A percentile compares a stretch with the other conserved stretches of the same genome.
These are phyloP conservation scores for Calvadosia cruxmelitensis DNA, from an alignment of 30 jellyfish, hydroid and myxozoan species.

Conservation along the genomic window DNA sequence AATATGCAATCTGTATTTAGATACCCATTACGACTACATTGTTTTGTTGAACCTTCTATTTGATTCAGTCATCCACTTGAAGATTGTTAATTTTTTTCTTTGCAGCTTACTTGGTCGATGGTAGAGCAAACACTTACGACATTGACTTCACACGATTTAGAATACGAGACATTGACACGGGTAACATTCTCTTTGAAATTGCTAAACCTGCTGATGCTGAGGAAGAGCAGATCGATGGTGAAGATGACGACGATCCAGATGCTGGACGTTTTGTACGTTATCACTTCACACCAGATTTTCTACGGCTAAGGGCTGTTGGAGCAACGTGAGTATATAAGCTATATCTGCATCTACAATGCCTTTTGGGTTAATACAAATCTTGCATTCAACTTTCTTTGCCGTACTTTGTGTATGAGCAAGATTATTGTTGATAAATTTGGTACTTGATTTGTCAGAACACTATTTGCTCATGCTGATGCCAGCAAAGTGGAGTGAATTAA, in stretches of 20 bases:
- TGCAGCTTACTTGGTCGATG: slow-evolving; percentile 81
- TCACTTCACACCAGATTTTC: slow-evolving; percentile 74
- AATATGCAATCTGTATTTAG: too few relatives aligned
- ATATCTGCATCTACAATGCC: too few relatives aligned
- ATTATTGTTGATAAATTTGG: too few relatives aligned
- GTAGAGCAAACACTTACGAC: slow-evolving; percentile 63
- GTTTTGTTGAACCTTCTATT: too few relatives aligned
- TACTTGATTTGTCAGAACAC: too few relatives aligned
- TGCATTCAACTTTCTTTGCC: too few relatives aligned
- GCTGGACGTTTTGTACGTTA: slow-evolving; percentile 93
- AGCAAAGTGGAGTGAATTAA: too few relatives aligned
- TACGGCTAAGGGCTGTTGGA: slow-evolving; percentile 78
- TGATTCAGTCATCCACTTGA: too few relatives aligned
- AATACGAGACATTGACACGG: slow-evolving; percentile 93
- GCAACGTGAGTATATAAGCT: slow-evolving; percentile 84
- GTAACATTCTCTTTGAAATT: slow-evolving; percentile 68
- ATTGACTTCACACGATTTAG: slow-evolving; percentile 86
- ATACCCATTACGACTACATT: too few relatives aligned
- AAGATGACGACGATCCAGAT: slow-evolving; percentile 85
- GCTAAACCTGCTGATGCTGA: slow-evolving; percentile 87
- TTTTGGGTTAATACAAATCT: too few relatives aligned
- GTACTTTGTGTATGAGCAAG: too few relatives aligned
- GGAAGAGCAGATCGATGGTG: slow-evolving; percentile 39
- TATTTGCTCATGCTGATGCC: too few relatives aligned
- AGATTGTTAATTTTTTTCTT: slow-evolving; percentile 8